Evolutionary conservation across 2,113 vertebrate genomes (phyloP).

Genomic region (Macaca mulatta): DNA sequence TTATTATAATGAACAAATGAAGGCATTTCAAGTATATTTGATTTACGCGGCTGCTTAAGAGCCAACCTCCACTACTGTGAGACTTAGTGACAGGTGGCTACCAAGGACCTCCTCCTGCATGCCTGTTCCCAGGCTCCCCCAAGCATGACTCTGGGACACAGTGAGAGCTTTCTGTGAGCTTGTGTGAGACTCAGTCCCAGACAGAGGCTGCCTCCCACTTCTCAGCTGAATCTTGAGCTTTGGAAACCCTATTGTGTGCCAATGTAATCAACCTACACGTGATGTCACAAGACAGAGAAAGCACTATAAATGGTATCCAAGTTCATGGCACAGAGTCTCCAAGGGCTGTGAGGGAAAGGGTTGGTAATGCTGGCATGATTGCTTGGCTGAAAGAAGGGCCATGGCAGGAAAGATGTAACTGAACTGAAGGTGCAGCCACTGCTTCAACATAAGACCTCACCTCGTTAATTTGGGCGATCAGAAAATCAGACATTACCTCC

Average conservation of each 20-base stretch:
- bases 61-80: background rate
- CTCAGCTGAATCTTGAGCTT: background rate
- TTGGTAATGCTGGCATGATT: background rate
- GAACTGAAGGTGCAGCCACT: background rate
- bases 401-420: background rate
- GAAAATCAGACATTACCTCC: background rate
- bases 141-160: background rate
- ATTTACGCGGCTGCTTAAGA: background rate
- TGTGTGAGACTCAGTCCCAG: accelerated
- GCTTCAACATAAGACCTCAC: background rate
- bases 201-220: background rate
- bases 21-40: background rate
- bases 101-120: no score
- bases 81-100: background rate
- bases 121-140: accelerated
- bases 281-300: background rate
- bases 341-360: background rate
- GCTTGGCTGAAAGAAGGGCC: background rate
- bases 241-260: background rate
- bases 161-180: background rate
- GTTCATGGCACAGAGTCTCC: background rate
- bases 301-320: background rate
- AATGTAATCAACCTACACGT: background rate
- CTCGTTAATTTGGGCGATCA: background rate
- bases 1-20: accelerated